Evolutionary conservation across 2,888 invertebrate species (phyloP), one percentile per base, ranked within the genome.

Genomic region (Oscheius sp.): DNA sequence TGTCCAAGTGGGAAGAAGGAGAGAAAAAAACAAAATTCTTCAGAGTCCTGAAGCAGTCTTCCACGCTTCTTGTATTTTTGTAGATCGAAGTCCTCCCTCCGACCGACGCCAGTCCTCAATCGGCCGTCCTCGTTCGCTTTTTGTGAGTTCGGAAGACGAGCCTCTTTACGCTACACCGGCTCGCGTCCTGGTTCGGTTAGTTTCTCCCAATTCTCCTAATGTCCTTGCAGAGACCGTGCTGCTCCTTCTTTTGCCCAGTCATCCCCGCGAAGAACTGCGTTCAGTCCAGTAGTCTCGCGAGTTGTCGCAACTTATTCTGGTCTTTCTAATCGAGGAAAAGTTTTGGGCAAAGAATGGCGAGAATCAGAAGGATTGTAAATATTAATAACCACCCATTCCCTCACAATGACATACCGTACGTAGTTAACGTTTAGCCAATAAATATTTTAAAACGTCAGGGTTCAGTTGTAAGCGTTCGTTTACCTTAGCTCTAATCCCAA

Each of bases 131-230:
- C 45, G 42, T 25, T 58, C 58, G 6, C 61, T 68, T n/a, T 68
- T 68, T 20, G 61, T 27, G 6, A 17, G 48, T 20, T 33, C 20
- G 23, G 50, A 42, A 12, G 68, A 68, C 17, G 68, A 68, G 39
- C 68, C 68, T 1, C 50, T 68, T 12, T 68, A 68, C 46, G 68
- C 68, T 1, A 68, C 68, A 23, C 68, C 68, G 4, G 68, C 68
- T 17, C 42, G 61, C 46, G 68, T 68, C 10, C 66, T 66, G 4
- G 53, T 66, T 33, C 53, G 57, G 66, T 66, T 15, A 8, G 29
- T 23, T n/a, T 33, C 15, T 33, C 6, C 20, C 23, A 10, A 4
- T 45, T 33, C 12, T 31, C 20, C 1, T 33, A 5, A n/a, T 17
- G 8, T 10, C 1, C 8, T 55, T 66, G 55, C 42, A 66, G 66